These are phyloP conservation scores for Chelon labrosus DNA, from an alignment of 2,797 vertebrate species.

Conservation along the genomic window DNA sequence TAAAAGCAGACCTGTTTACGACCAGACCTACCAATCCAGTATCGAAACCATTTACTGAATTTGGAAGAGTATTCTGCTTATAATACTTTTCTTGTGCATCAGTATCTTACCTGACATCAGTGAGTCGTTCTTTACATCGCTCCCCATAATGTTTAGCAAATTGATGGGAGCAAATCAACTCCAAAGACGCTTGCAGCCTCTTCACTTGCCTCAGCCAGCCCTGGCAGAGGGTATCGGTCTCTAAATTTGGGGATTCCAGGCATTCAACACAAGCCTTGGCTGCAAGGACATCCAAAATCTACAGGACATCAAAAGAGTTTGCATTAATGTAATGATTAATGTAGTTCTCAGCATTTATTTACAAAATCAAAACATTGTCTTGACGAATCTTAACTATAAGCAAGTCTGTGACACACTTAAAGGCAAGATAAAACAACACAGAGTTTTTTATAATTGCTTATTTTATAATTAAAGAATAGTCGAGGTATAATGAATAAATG, in stretches of 20 bases:
- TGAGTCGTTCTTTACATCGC: conserved; percentile 31
- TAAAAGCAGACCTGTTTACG: background rate
- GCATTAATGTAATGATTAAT: too few species aligned
- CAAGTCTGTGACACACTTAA: too few species aligned
- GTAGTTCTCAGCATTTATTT: too few species aligned
- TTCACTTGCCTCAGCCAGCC: conserved; percentile 54
- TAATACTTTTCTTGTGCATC: background rate
- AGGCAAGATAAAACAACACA: too few species aligned
- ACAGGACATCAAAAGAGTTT: background rate
- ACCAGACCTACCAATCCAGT: background rate
- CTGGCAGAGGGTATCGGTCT: conserved; percentile 12
- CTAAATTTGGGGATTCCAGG: conserved; percentile 29
- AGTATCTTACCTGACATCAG: conserved; percentile 31
- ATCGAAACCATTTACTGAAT: background rate
- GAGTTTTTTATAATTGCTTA: too few species aligned
- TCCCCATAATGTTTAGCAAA: conserved; percentile 33
- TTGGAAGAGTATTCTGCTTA: background rate
- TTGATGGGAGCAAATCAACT: conserved; percentile 43
- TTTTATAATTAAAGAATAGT: too few species aligned
- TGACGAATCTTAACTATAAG: too few species aligned
- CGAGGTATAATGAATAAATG: background rate
- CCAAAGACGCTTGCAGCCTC: conserved; percentile 46
- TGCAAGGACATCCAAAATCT: conserved; percentile 58
- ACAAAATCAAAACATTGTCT: too few species aligned
- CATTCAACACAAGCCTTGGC: conserved; percentile 55